Conservation (phyloP, 2,888 invertebrate species). For the Ecliptopera silaceata region DNA sequence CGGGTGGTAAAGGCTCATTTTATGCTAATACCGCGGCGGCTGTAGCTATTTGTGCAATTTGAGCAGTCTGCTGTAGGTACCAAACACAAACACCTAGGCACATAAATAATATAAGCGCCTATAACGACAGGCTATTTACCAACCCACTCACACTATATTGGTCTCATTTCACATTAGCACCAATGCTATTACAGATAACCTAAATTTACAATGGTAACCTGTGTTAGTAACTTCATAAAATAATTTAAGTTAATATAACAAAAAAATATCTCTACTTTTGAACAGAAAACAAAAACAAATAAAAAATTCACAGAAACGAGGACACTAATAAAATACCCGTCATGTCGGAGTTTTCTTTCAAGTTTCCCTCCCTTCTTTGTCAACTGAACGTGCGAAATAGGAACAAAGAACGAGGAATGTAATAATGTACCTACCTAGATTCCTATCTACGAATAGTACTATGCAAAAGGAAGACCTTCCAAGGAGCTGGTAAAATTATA, state of each 20-base stretch:
- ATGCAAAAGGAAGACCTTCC: too few species aligned
- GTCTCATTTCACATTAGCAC: too few species aligned
- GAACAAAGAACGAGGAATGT: background rate
- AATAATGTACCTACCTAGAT: background rate
- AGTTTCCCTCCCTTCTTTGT: background rate
- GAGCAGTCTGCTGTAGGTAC: conserved; percentile 39
- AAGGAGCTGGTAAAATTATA: too few species aligned
- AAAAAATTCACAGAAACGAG: conserved; percentile 44
- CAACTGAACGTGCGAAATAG: conserved; percentile 1
- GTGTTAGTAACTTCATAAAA: too few species aligned
- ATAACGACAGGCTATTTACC: background rate
- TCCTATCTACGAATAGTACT: too few species aligned
- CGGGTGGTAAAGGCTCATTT: conserved; percentile 49
- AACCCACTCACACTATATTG: too few species aligned
- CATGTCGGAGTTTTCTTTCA: conserved; percentile 17
- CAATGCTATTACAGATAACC: too few species aligned
- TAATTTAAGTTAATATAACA: too few species aligned
- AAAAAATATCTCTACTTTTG: background rate
- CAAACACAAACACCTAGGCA: conserved; percentile 34
- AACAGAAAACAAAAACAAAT: background rate
- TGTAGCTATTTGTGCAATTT: conserved; percentile 53
- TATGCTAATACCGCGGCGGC: conserved; percentile 55
- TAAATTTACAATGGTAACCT: too few species aligned
- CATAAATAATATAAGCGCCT: background rate
- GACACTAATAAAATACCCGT: conserved; percentile 58